Percentiles rank a stretch among this genome's conserved stretches.
Conservation (phyloP, 2,888 invertebrate species). For the Lysandra coridon region DNA sequence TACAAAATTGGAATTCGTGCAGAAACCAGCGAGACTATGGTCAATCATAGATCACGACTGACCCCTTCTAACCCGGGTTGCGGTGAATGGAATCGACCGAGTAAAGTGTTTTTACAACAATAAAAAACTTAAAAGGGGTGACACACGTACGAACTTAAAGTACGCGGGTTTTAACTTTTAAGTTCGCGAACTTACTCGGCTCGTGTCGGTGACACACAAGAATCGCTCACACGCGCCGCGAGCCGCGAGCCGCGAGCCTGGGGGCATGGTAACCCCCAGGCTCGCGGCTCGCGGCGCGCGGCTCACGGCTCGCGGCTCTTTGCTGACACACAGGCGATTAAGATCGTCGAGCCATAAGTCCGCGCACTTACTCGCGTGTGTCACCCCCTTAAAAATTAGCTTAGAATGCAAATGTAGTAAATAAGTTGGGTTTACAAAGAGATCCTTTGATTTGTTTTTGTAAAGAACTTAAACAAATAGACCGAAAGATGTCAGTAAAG, state of each 20-base stretch:
- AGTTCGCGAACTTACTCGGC: too few relatives aligned
- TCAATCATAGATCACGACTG: conserved; percentile 61
- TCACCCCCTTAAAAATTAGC: background rate
- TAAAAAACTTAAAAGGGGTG: background rate
- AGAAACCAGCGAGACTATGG: conserved; percentile 50
- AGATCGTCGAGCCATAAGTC: too few relatives aligned
- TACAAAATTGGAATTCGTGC: conserved; percentile 56
- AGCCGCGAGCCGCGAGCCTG: too few relatives aligned
- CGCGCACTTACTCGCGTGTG: too few relatives aligned
- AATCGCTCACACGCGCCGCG: too few relatives aligned
- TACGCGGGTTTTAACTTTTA: too few relatives aligned
- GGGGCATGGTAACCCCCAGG: too few relatives aligned
- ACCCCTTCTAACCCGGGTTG: conserved; percentile 32
- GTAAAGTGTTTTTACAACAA: background rate
- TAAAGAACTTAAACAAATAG: conserved; percentile 21
- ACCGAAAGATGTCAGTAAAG: conserved; percentile 25
- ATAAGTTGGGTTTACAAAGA: background rate
- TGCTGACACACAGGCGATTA: too few relatives aligned
- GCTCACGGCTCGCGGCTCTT: too few relatives aligned
- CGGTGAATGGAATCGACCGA: conserved; percentile 24
- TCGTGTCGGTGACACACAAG: too few relatives aligned
- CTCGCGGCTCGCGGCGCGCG: too few relatives aligned
- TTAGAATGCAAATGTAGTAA: background rate
- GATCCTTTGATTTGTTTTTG: conserved; percentile 1
- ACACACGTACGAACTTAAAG: too few relatives aligned